Percentiles rank a stretch among this genome's conserved stretches.
Conservation (phyloP, 2,888 invertebrate genomes). For the Agriotes lineatus region DNA sequence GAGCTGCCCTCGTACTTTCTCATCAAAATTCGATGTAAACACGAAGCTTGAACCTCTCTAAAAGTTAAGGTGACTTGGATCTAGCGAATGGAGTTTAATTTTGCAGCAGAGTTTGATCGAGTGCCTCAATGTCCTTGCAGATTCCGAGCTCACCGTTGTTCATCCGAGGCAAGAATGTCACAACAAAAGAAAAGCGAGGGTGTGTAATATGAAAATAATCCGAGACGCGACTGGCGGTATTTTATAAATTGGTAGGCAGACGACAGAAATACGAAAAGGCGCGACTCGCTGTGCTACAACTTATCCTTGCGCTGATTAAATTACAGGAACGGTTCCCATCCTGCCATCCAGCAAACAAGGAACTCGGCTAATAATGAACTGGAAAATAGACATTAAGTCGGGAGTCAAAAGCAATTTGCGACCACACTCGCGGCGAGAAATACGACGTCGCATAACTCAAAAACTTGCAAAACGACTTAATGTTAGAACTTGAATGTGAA, state of each 20-base stretch:
- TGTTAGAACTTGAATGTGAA: not conserved
- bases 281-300: slow-evolving; percentile 26
- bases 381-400: not conserved
- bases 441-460: not conserved
- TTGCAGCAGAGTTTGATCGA: slow-evolving; percentile 2
- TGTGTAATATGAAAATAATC: slow-evolving; percentile 47
- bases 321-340: slow-evolving; percentile 1
- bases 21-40: too few species aligned
- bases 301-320: slow-evolving; percentile 1
- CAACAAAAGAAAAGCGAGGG: slow-evolving; percentile 42
- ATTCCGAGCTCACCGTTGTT: slow-evolving; percentile 18
- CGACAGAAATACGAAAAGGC: slow-evolving; percentile 45
- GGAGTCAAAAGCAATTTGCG: slow-evolving; percentile 3
- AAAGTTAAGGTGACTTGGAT: too few species aligned
- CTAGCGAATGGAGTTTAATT: too few species aligned
- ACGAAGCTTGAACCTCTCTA: too few species aligned
- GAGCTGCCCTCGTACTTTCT: too few species aligned
- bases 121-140: slow-evolving; percentile 11
- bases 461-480: slow-evolving; percentile 2
- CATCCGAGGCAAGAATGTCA: slow-evolving; percentile 37
- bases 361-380: not conserved
- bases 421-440: not conserved
- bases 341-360: not conserved
- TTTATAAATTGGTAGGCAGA: slow-evolving; percentile 50
- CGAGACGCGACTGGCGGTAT: slow-evolving; percentile 47